Evolutionary conservation across 2,888 invertebrate genomes (phyloP), one percentile per base, ranked within the genome.

Genomic region (Agrochola litura): DNA sequence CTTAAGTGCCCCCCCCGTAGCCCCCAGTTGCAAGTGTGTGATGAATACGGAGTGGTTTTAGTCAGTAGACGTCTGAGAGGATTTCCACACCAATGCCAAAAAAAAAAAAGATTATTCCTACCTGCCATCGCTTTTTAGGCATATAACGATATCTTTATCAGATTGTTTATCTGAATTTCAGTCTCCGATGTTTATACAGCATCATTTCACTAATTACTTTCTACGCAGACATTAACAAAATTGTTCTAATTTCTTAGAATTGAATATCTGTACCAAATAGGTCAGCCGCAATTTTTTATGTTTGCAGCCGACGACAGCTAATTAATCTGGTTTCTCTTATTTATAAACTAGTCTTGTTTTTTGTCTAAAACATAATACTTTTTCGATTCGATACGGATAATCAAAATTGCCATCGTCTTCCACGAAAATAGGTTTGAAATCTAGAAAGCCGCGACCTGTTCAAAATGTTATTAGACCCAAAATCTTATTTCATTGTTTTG

Each of bases 311-410:
- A 75, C 76, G 81, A 84, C 88, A 84, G 73, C 56, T 65, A 77
- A 84, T 86, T 84, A 84, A 86, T 86, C 52, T 73, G 49, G 61
- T 66, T 84, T 71, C 30, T 71, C 73, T 79, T 72, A 77, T 73
- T 79, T 61, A 66, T 71, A 67, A 80, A 69, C 70, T 8, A 73
- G 73, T 67, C 71, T 41, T 43, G 49, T 76, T 76, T 79, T 81
- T 81, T 77, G 67, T 70, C 30, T 30, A 43, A 60, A 65, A 73
- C 43, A 75, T 79, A 71, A 76, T 60, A 56, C 61, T 68, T 66
- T 25, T 58, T 16, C 46, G 68, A 87, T 87, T 85, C 37, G 83
- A 74, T 72, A 83, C 72, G 83, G 77, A 37, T 77, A 86, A 84
- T 79, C 74, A 71, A 71, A 76, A 58, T 77, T 43, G 79, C 54